Base-by-base conservation (phyloP, 1,140 invertebrate species). In the Ceratina calcarata region DNA sequence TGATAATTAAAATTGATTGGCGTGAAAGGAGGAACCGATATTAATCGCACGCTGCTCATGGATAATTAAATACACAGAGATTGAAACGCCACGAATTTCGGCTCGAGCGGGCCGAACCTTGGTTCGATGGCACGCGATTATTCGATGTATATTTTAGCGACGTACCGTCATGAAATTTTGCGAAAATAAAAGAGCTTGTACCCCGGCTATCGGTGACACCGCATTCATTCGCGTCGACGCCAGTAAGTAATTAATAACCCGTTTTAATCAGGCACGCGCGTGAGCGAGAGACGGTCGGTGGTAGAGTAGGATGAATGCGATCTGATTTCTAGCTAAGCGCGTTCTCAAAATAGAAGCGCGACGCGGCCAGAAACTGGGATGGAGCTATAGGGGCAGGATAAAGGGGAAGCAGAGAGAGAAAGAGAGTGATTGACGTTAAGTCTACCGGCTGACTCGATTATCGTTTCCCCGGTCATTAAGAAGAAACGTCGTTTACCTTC, bases 241-340 rank as follows among this genome's bases (percentile, higher is more conserved):
- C 86, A 85, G 81, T 70, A 81, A 66, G 87, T 89, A 91, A 91
- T 91, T 91, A 91, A 91, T 91, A 91, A 90, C 89, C 89, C 89
- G 84, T 91, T 91, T 90, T 90, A 91, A 91, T 78, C 76, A 78
- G 49, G 58, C 58, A 37, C 10, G 67, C 27, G 65, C 22, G 37
- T 13, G 32, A 16, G 7, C 87, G 87, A 86, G 65, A 81, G 83
- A 82, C 74, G 77, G 58, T 81, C 67, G 86, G 79, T 85, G 86
- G 84, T 64, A 84, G 83, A 82, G 80, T 79, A 68, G 20, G 80
- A 82, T 88, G 90, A 90, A 90, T 89, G 89, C 83, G 81, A 13
- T 77, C 87, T 91, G 90, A 91, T 91, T 91, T 91, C 91, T 91
- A 89, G 88, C 81, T 81, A 88, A 89, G 76, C 85, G 22, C 51